Conservation (phyloP, 2,797 vertebrate genomes). For the Amphiprion clarkii region DNA sequence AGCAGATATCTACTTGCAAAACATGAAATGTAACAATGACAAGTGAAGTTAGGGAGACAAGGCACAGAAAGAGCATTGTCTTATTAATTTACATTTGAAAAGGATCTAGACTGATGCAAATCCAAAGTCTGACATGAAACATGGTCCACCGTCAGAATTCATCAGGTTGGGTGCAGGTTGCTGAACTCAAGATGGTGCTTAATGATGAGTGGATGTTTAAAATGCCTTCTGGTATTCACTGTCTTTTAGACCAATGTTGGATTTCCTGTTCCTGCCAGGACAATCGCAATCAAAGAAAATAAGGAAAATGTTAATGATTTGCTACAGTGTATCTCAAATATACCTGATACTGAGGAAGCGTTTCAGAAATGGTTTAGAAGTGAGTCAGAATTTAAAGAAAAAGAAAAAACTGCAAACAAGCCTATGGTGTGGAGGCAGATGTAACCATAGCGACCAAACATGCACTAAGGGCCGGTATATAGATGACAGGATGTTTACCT, state of each 20-base stretch:
- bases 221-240: no score
- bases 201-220: no score
- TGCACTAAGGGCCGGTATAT: neutral
- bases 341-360: neutral
- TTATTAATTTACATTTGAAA: neutral
- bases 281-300: no score
- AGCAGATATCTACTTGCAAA: neutral
- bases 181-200: no score
- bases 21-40: neutral
- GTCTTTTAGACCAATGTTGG: no score
- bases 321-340: neutral
- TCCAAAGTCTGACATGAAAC: no score
- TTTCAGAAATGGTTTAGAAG: neutral
- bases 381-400: neutral
- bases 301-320: no score
- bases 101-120: no score
- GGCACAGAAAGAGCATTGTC: neutral
- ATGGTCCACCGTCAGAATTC: no score
- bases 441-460: conserved; percentile 41
- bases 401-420: neutral
- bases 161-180: no score
- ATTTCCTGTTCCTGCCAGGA: no score
- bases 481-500: no score
- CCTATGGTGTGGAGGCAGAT: neutral
- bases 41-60: neutral